A percentile compares a stretch with the other conserved stretches of the same genome.
These are phyloP conservation scores for Megaleporinus macrocephalus DNA, from an alignment of 2,113 vertebrate genomes.

Conservation along the genomic window DNA sequence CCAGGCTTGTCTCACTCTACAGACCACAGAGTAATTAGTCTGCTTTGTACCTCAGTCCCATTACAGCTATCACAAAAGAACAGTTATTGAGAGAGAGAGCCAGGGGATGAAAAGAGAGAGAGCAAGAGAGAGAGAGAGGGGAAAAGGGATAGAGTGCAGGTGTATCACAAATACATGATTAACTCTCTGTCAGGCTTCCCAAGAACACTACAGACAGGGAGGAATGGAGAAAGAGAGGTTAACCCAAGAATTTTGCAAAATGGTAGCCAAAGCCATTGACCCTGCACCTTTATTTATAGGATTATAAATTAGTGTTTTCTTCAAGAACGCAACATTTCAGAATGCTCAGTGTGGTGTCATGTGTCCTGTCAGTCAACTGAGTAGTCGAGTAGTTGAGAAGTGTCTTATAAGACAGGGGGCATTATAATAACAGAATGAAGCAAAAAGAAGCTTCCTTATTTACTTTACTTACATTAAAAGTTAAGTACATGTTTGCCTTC, in stretches of 20 bases:
- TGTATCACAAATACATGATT: neutral
- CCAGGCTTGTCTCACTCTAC: neutral
- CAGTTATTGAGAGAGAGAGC: neutral
- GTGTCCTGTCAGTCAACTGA: too few relatives aligned
- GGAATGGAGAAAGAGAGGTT: neutral
- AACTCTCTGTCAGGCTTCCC: neutral
- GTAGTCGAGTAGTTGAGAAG: too few relatives aligned
- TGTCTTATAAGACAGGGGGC: too few relatives aligned
- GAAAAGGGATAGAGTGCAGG: neutral
- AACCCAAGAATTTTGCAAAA: neutral
- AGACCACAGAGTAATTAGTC: slow-evolving; percentile 17
- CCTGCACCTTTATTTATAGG: neutral
- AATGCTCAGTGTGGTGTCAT: neutral
- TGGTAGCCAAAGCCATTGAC: neutral
- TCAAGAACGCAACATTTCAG: neutral
- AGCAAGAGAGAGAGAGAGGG: slow-evolving; percentile 6
- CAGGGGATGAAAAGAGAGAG: neutral
- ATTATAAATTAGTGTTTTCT: neutral
- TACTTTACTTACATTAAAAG: too few relatives aligned
- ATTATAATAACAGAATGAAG: too few relatives aligned
- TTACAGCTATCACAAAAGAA: neutral
- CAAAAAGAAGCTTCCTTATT: too few relatives aligned
- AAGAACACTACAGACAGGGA: neutral
- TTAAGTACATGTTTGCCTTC: too few relatives aligned
- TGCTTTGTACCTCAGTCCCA: neutral